A percentile compares a stretch with the other conserved stretches of the same genome.
Evolutionary conservation across 2,888 invertebrate species (phyloP).

Genomic region (Blomia tropicalis): DNA sequence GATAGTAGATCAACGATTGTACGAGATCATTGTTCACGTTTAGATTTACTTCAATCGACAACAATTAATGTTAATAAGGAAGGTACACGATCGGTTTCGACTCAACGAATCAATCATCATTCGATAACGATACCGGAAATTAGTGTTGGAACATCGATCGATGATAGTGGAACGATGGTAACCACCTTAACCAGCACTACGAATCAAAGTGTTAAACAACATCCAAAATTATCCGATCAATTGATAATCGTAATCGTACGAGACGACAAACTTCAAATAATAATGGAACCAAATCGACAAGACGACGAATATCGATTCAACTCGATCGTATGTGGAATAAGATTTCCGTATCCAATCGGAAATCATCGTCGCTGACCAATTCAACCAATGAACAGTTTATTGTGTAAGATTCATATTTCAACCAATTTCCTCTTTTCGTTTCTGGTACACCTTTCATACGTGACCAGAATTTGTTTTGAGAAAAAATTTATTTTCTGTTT

Average conservation of each 20-base stretch:
- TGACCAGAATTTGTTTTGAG: no score
- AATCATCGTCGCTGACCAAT: not conserved
- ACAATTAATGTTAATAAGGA: not conserved
- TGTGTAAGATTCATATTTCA: not conserved
- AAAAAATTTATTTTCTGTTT: no score
- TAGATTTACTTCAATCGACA: not conserved
- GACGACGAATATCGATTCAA: slow-evolving; percentile 1
- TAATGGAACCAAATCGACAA: not conserved
- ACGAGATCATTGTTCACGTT: not conserved
- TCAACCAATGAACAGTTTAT: slow-evolving; percentile 8
- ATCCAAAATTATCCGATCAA: no score
- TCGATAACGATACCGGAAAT: not conserved
- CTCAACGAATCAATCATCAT: not conserved
- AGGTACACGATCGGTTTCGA: slow-evolving; percentile 10
- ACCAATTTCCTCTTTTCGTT: not conserved
- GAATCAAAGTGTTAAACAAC: no score
- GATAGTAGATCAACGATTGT: slow-evolving; percentile 8
- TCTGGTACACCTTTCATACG: not conserved
- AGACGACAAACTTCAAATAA: no score
- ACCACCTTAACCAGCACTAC: not conserved
- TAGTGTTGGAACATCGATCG: not conserved
- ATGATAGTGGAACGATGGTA: not conserved
- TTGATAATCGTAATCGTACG: no score
- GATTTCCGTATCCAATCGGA: not conserved
- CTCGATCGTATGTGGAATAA: not conserved